Evolutionary conservation across 2,888 invertebrate genomes (phyloP).

Genomic region (Lithophane leautieri): DNA sequence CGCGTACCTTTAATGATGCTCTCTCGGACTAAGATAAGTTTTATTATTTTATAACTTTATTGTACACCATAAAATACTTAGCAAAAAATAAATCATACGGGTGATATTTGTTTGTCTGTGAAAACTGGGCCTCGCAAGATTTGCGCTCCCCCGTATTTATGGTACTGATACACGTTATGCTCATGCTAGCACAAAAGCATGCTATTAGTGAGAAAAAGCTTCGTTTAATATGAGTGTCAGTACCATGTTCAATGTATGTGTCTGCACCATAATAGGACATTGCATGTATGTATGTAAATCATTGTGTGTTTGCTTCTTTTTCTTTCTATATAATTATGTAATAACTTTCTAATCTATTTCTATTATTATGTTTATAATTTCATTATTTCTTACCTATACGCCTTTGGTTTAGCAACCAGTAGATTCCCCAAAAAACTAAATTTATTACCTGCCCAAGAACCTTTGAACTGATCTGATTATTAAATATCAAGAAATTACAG

Average conservation of each 20-base stretch:
- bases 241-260: not conserved
- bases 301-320: not conserved
- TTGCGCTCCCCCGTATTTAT: not conserved
- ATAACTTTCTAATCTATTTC: not conserved
- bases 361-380: not conserved
- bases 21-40: not conserved
- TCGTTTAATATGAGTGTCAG: not conserved
- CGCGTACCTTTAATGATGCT: not conserved
- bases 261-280: not conserved
- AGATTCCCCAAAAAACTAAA: not conserved
- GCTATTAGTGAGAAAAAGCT: not conserved
- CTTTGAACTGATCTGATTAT: conserved; percentile 6
- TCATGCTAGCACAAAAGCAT: not conserved
- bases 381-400: not conserved
- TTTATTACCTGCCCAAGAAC: not conserved
- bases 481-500: conserved; percentile 17
- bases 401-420: not conserved
- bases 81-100: too few relatives aligned
- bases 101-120: not conserved
- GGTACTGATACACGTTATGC: not conserved
- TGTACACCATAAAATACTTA: too few relatives aligned
- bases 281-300: conserved; percentile 22
- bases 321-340: not conserved
- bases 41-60: not conserved
- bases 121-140: not conserved